Conservation (phyloP, 1,140 invertebrate species). For the Philopotamus ludificatus region DNA sequence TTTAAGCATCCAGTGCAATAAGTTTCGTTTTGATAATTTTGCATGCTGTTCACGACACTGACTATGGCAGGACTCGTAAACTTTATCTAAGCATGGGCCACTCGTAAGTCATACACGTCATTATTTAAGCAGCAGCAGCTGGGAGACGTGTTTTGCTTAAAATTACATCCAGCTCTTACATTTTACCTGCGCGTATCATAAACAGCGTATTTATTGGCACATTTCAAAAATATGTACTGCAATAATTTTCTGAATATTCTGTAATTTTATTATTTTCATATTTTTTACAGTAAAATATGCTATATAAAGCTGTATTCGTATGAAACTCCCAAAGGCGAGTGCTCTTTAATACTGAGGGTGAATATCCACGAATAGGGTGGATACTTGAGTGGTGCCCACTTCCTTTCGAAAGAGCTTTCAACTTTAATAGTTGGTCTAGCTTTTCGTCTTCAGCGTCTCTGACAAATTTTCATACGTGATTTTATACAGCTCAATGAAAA, state of each 20-base stretch:
- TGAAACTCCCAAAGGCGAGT: not conserved
- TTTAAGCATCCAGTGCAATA: too few relatives aligned
- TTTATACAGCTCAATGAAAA: too few relatives aligned
- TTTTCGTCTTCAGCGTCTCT: not conserved
- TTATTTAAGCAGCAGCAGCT: slow-evolving; percentile 22
- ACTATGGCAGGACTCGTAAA: not conserved
- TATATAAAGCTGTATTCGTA: slow-evolving; percentile 4
- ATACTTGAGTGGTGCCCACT: slow-evolving; percentile 6
- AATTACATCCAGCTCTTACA: not conserved
- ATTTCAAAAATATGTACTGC: too few relatives aligned
- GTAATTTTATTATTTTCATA: too few relatives aligned
- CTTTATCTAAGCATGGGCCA: not conserved
- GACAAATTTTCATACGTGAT: slow-evolving; percentile 9
- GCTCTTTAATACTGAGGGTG: slow-evolving; percentile 8
- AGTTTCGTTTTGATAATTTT: too few relatives aligned
- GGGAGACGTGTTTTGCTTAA: slow-evolving; percentile 19
- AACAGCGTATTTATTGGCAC: too few relatives aligned
- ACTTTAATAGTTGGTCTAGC: slow-evolving; percentile 14
- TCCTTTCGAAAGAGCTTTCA: slow-evolving; percentile 16
- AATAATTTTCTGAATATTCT: too few relatives aligned
- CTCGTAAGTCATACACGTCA: slow-evolving; percentile 10
- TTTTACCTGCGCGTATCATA: not conserved
- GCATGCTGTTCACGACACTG: not conserved
- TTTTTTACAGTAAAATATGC: too few relatives aligned
- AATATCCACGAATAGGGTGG: slow-evolving; percentile 1